phyloP scores from a whole-genome alignment of 2,888 invertebrate species.

The Chironomus tentans region DNA sequence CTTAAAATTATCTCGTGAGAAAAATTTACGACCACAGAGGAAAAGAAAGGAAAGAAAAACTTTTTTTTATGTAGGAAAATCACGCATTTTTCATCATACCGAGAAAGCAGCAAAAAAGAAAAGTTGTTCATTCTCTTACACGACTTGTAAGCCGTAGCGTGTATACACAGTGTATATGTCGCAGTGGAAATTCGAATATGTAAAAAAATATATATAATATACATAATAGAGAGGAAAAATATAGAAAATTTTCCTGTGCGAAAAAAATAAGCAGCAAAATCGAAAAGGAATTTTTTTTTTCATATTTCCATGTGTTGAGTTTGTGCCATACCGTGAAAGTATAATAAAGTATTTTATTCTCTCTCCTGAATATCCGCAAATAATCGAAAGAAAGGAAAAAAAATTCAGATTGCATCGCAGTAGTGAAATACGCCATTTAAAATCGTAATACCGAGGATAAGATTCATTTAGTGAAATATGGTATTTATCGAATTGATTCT shows the following conservation, averaged over 20 bases:
- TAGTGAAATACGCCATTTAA: conserved; percentile 5
- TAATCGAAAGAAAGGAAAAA: background rate
- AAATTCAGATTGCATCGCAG: conserved; percentile 9
- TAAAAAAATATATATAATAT: background rate
- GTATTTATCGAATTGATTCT: background rate
- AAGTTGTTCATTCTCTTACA: conserved; percentile 18
- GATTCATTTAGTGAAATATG: conserved; percentile 7
- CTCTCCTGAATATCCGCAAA: background rate
- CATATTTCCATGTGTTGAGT: conserved; percentile 15
- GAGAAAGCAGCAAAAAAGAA: background rate
- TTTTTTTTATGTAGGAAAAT: conserved; percentile 7
- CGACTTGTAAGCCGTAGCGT: conserved; percentile 21
- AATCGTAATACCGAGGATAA: background rate
- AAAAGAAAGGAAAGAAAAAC: background rate
- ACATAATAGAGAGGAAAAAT: background rate
- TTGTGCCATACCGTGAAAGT: background rate
- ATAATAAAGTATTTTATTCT: background rate
- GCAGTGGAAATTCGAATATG: conserved; percentile 8
- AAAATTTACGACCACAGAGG: conserved; percentile 2
- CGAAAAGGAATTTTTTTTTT: background rate
- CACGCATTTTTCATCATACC: conserved; percentile 15
- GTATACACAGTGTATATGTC: conserved; percentile 8
- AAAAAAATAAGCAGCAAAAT: background rate
- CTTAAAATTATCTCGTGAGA: conserved; percentile 6
- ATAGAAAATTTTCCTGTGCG: background rate